These are phyloP conservation scores for Euzophera pinguis DNA, from an alignment of 2,888 invertebrate species.

Conservation along the genomic window DNA sequence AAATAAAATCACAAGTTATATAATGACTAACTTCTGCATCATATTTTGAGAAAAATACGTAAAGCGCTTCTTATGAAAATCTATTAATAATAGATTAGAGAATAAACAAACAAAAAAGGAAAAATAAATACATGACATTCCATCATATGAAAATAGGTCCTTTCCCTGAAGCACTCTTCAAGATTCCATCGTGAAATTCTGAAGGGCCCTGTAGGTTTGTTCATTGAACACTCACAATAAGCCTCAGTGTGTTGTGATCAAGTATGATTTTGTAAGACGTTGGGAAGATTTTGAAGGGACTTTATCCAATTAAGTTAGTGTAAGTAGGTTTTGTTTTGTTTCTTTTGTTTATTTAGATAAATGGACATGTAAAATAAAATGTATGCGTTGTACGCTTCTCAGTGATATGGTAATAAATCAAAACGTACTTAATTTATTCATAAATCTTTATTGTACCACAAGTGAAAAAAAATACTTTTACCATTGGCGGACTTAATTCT, in stretches of 20 bases:
- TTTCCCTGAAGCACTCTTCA: neutral
- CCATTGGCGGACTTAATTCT: too few relatives aligned
- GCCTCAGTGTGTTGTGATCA: neutral
- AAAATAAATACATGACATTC: neutral
- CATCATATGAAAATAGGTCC: neutral
- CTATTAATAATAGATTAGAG: too few relatives aligned
- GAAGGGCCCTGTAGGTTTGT: constrained; percentile 1
- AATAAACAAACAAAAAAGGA: neutral
- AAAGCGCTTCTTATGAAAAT: too few relatives aligned
- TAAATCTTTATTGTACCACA: too few relatives aligned
- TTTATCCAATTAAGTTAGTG: neutral
- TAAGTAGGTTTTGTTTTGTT: neutral
- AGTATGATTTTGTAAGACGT: neutral
- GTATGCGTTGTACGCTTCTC: too few relatives aligned
- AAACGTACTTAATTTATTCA: too few relatives aligned
- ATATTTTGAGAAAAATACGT: neutral
- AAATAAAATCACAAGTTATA: too few relatives aligned
- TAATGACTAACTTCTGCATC: neutral
- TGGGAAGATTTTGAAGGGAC: neutral
- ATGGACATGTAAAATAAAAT: too few relatives aligned
- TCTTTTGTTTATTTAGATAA: too few relatives aligned
- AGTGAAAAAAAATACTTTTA: too few relatives aligned
- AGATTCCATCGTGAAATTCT: neutral
- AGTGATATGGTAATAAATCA: too few relatives aligned
- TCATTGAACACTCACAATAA: constrained; percentile 6